Evolutionary conservation across 2,797 vertebrate species (phyloP).

Genomic region (Lutjanus campechanus): DNA sequence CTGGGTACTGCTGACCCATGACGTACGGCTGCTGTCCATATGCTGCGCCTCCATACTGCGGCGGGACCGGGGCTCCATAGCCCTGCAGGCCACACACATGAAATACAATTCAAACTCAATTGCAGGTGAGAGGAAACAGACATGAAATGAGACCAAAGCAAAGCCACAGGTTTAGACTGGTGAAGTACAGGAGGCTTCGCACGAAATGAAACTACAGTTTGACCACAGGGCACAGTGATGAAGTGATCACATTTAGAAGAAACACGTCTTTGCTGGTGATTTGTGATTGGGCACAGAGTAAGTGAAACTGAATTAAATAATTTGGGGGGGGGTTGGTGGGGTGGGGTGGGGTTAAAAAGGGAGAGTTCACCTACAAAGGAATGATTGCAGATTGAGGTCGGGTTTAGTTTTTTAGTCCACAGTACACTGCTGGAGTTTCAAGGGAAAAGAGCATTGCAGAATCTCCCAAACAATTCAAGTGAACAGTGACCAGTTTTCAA

Average conservation of each 20-base stretch:
- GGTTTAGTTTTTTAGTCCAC: no score
- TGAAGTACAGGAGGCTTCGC: background rate
- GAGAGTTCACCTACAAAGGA: no score
- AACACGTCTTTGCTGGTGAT: background rate
- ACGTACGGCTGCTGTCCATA: conserved; percentile 46
- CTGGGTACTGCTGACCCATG: conserved; percentile 43
- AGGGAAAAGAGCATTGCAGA: no score
- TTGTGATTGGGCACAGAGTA: background rate
- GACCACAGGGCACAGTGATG: background rate
- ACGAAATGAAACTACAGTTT: background rate
- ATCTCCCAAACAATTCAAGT: no score
- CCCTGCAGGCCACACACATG: conserved; percentile 38
- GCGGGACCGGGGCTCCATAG: conserved; percentile 5
- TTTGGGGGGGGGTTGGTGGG: no score
- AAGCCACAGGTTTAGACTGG: background rate
- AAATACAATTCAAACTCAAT: background rate
- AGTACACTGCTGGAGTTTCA: no score
- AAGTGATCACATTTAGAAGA: background rate
- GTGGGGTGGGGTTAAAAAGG: no score
- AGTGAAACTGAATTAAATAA: background rate
- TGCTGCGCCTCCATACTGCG: conserved; percentile 24
- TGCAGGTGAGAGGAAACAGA: background rate
- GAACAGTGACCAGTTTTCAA: no score
- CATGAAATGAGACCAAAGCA: background rate
- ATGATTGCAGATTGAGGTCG: no score